A percentile compares a stretch with the other conserved stretches of the same genome.
These are phyloP conservation scores for Hipposideros larvatus DNA, from an alignment of 2,797 vertebrate species.

Conservation along the genomic window DNA sequence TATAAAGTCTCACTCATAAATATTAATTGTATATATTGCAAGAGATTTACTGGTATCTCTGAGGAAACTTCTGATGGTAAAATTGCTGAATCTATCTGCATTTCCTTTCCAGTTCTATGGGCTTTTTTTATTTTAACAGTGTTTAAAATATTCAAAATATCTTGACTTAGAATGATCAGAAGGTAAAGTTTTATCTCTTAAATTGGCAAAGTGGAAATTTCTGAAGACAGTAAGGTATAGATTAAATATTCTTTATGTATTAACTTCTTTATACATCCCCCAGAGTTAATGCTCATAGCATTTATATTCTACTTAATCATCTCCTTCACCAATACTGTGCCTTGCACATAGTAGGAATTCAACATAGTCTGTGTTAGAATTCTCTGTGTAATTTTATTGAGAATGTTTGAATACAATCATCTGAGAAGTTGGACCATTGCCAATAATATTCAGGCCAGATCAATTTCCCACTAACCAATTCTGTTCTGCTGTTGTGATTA, in stretches of 20 bases:
- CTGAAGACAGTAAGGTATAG: neutral
- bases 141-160: constrained; percentile 57
- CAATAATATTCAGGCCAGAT: neutral
- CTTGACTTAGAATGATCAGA: constrained; percentile 39
- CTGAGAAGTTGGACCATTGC: neutral
- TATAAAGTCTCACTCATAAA: constrained; percentile 57
- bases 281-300: neutral
- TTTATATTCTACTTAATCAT: neutral
- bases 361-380: neutral
- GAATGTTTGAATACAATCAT: neutral
- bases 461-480: neutral
- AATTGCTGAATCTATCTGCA: constrained; percentile 64
- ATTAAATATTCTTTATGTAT: neutral
- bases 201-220: neutral
- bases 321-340: neutral
- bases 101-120: constrained; percentile 1
- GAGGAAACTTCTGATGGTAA: constrained; percentile 63
- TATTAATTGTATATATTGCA: constrained; percentile 63
- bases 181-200: constrained; percentile 24
- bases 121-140: neutral
- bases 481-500: neutral
- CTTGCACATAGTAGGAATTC: neutral
- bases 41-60: constrained; percentile 68
- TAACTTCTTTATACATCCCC: neutral
- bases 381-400: neutral